Base-by-base conservation (phyloP, 2,888 invertebrate species). In the Ferrisia virgata region DNA sequence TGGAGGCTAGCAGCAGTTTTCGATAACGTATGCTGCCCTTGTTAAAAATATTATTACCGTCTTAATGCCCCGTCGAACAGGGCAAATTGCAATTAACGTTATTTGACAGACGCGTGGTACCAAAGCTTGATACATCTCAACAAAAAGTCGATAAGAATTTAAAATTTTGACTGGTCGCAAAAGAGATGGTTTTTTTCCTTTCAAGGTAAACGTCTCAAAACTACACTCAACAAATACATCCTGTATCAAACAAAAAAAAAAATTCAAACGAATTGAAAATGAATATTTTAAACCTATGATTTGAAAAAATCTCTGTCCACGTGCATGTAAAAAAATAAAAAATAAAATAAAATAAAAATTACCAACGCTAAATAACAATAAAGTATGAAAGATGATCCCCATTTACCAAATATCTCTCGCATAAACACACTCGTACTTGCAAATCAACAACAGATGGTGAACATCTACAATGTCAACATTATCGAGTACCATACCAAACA, bases 21-120 rank as follows among this genome's bases (percentile, higher is more conserved):
- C 33, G 36, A n/a, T 72, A 72, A 72, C 72, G 72, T 72, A 33
- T 72, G 72, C 72, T 28, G 64, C 72, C 72, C 72, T 72, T 72
- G 72, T 72, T 72, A 33, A 72, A 72, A 72, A 72, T 72, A 33
- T 72, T 72, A 72, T 72, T 72, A 72, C 72, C 33, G 72, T 36
- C 72, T 33, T 72, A 72, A 72, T 72, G 72, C 72, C 72, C 33
- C 72, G 72, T 72, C 72, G 72, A 72, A 72, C 72, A 72, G 72
- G 72, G 72, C 72, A 72, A 72, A 72, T 72, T 72, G 72, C 72
- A 72, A 72, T 72, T 72, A 72, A 72, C 72, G 72, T 33, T 72
- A 18, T 72, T 72, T 72, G 72, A 72, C 72, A 72, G 72, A 33
- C 72, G 72, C 72, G 72, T 72, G 72, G 72, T 72, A 33, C 33